These are phyloP conservation scores for Drosophila hamatofila DNA, from an alignment of 2,888 invertebrate genomes.

Conservation along the genomic window DNA sequence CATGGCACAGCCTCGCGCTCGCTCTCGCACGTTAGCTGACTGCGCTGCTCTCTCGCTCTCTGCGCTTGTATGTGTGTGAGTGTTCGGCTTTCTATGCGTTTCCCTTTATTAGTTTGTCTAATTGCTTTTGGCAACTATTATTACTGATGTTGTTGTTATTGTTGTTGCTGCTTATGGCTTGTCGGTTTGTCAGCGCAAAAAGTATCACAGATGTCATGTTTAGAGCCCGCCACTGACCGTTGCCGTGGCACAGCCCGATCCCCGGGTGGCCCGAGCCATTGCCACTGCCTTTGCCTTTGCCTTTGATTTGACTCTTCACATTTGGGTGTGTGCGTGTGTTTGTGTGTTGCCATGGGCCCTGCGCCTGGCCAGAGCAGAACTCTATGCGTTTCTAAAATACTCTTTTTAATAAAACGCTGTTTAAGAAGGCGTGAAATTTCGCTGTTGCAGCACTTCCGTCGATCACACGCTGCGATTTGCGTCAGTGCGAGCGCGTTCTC, in stretches of 20 bases:
- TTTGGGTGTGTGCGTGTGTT: conserved; percentile 55
- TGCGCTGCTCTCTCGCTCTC: conserved; percentile 15
- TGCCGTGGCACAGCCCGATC: conserved; percentile 26
- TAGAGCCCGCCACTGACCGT: conserved; percentile 51
- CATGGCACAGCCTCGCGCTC: conserved; percentile 20
- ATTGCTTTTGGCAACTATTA: conserved; percentile 79
- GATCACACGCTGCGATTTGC: conserved; percentile 59
- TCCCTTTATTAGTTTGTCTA: conserved; percentile 80
- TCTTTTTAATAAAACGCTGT: conserved; percentile 78
- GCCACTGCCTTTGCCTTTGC: conserved; percentile 58
- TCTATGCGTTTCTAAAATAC: conserved; percentile 56
- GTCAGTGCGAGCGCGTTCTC: conserved; percentile 31
- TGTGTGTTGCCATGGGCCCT: conserved; percentile 44
- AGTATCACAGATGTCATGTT: conserved; percentile 77
- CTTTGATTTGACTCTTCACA: conserved; percentile 75
- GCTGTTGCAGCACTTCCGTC: conserved; percentile 64
- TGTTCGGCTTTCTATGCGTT: conserved; percentile 59
- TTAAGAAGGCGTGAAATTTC: conserved; percentile 82
- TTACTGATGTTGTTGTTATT: conserved; percentile 52
- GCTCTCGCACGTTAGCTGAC: conserved; percentile 13
- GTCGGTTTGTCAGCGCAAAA: conserved; percentile 63
- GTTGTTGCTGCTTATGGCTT: conserved; percentile 41
- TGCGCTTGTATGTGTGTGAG: conserved; percentile 22
- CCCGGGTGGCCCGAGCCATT: conserved; percentile 32
- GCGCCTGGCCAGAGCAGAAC: conserved; percentile 17